Percentiles rank a stretch among this genome's conserved stretches.
Evolutionary conservation across 2,113 vertebrate genomes (phyloP).

Genomic region (Hystrix cristata): DNA sequence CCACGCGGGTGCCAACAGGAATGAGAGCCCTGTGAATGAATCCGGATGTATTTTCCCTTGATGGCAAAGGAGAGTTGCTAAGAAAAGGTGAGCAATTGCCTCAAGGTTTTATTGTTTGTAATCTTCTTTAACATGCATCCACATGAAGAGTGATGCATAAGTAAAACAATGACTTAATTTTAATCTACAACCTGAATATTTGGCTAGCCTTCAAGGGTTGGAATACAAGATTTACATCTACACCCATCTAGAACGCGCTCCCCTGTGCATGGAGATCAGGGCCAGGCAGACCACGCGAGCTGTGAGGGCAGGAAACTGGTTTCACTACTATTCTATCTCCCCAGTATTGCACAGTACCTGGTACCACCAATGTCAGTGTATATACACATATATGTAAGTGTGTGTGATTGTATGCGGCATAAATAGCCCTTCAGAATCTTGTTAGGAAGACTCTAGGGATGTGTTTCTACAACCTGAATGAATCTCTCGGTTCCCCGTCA

Average conservation of each 20-base stretch:
- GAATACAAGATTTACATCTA: background rate
- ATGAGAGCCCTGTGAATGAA: constrained; percentile 45
- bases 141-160: background rate
- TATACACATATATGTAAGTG: no score
- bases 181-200: background rate
- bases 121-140: constrained; percentile 24
- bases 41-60: background rate
- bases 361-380: background rate
- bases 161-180: constrained; percentile 39
- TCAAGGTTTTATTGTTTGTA: constrained; percentile 38
- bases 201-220: background rate
- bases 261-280: background rate
- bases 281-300: background rate
- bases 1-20: background rate
- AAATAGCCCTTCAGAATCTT: background rate
- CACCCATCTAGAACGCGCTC: background rate
- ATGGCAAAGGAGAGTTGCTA: background rate
- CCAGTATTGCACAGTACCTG: background rate
- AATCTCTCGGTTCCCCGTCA: background rate
- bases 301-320: background rate
- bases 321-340: background rate
- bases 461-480: background rate
- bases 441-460: background rate
- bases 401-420: background rate
- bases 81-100: background rate